Conservation (phyloP, 2,113 vertebrate genomes). For the Pica pica region DNA sequence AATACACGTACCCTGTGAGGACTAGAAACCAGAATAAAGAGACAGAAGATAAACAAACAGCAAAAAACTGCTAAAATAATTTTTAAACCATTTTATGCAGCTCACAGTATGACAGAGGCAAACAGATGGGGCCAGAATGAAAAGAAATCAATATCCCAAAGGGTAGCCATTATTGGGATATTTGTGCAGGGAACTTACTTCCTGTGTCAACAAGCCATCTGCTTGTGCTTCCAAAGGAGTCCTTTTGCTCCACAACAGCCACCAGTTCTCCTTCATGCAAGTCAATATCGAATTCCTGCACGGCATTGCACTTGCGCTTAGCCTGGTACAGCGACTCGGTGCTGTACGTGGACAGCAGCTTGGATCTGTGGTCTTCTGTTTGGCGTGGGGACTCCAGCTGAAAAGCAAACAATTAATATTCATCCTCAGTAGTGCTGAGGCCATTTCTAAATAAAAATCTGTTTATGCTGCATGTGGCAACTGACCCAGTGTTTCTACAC, state of each 20-base stretch:
- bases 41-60: background rate
- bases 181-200: conserved; percentile 74
- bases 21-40: conserved; percentile 61
- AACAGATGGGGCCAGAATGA: conserved; percentile 26
- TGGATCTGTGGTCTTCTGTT: conserved; percentile 79
- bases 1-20: conserved; percentile 88
- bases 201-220: conserved; percentile 95
- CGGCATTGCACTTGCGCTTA: conserved; percentile 94
- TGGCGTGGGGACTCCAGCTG: conserved; percentile 81
- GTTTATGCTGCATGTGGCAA: background rate
- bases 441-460: background rate
- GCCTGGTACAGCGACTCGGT: conserved; percentile 79
- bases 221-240: conserved; percentile 86
- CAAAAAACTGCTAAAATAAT: background rate
- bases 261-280: conserved; percentile 92
- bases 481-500: background rate
- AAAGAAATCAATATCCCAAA: conserved; percentile 33
- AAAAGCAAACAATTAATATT: background rate
- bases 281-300: conserved; percentile 87
- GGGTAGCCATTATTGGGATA: conserved; percentile 15
- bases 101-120: background rate
- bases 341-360: conserved; percentile 77
- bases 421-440: background rate
- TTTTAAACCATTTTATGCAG: background rate
- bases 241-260: conserved; percentile 85